phyloP scores from a whole-genome alignment of 2,888 invertebrate genomes.

The Leucophenga maculata region DNA sequence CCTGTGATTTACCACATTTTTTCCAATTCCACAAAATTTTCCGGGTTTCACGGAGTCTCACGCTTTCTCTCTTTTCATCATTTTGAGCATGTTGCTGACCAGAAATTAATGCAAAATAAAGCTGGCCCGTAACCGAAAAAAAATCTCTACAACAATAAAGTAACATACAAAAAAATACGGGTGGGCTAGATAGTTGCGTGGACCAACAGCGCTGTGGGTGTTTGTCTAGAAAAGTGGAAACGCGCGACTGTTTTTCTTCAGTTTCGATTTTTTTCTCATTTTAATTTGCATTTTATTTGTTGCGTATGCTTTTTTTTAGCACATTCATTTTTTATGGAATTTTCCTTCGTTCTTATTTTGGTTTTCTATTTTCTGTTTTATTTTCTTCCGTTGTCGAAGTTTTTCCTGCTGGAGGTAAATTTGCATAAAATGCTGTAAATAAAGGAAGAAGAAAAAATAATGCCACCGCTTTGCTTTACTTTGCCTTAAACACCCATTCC shows the following conservation, averaged over 20 bases:
- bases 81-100: slow-evolving; percentile 37
- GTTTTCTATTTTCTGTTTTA: slow-evolving; percentile 5
- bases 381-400: neutral
- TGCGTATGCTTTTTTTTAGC: slow-evolving; percentile 9
- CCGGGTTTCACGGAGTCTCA: neutral
- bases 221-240: neutral
- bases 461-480: too few species aligned
- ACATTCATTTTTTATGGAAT: neutral
- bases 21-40: neutral
- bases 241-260: neutral
- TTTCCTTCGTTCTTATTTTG: neutral
- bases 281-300: slow-evolving; percentile 43
- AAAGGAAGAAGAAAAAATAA: slow-evolving; percentile 11
- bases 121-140: slow-evolving; percentile 41
- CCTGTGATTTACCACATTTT: slow-evolving; percentile 32
- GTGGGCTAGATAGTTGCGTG: neutral
- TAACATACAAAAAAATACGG: neutral
- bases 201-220: neutral
- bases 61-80: neutral
- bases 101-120: slow-evolving; percentile 54
- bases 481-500: too few species aligned
- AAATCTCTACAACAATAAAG: neutral
- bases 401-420: slow-evolving; percentile 34
- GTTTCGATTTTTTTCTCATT: neutral
- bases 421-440: slow-evolving; percentile 47